Evolutionary conservation across 2,888 invertebrate genomes (phyloP).

Genomic region (Leptopilina syphax): DNA sequence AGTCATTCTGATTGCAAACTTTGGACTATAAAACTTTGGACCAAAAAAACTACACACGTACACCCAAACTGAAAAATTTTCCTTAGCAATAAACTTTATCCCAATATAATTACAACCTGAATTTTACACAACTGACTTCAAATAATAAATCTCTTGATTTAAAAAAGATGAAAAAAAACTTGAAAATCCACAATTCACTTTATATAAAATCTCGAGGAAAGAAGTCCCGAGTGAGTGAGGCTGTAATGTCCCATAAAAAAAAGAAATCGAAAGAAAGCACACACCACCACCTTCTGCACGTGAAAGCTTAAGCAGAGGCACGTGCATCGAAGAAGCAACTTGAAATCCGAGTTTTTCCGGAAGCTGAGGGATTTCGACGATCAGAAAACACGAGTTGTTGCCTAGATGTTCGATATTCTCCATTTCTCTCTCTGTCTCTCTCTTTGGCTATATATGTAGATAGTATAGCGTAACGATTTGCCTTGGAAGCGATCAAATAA

Average conservation of each 20-base stretch:
- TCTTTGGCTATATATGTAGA: background rate
- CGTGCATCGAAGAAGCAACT: conserved; percentile 14
- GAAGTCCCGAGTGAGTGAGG: background rate
- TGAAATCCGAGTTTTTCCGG: conserved; percentile 21
- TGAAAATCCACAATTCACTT: background rate
- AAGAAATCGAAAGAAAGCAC: background rate
- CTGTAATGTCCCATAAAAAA: conserved; percentile 17
- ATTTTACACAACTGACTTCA: too few species aligned
- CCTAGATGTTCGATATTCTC: conserved; percentile 52
- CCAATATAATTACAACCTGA: too few species aligned
- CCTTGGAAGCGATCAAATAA: conserved; percentile 51
- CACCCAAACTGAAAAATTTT: too few species aligned
- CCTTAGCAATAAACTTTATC: too few species aligned
- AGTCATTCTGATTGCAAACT: too few species aligned
- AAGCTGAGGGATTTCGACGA: conserved; percentile 32
- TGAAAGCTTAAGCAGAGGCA: conserved; percentile 19
- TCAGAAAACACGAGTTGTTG: conserved; percentile 1
- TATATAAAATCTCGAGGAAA: background rate
- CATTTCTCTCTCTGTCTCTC: conserved; percentile 20
- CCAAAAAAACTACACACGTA: too few species aligned
- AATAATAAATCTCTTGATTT: too few species aligned
- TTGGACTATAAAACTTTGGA: too few species aligned
- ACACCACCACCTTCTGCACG: background rate
- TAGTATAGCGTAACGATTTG: conserved; percentile 22
- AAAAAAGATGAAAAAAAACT: too few species aligned